These are phyloP conservation scores for Cryptomyrus ogoouensis DNA, from an alignment of 2,113 vertebrate genomes.

Conservation along the genomic window DNA sequence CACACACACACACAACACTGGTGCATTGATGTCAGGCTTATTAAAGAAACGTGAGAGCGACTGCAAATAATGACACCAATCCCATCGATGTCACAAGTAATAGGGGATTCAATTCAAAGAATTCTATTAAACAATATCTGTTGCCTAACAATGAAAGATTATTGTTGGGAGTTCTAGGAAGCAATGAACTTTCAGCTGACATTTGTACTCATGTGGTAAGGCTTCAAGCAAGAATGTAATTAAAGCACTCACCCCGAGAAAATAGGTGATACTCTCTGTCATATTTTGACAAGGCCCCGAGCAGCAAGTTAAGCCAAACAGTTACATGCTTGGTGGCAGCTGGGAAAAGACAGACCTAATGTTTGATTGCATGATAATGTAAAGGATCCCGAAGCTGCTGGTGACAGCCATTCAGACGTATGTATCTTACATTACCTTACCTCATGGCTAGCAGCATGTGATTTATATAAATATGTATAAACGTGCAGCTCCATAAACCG, in stretches of 20 bases:
- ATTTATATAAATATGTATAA: conserved; percentile 1
- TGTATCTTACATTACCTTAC: neutral
- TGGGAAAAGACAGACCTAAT: conserved; percentile 56
- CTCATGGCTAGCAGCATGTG: neutral
- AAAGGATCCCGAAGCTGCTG: conserved; percentile 52
- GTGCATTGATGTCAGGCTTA: conserved; percentile 46
- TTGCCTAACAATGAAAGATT: conserved; percentile 57
- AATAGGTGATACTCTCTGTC: conserved; percentile 71
- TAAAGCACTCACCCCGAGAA: conserved; percentile 62
- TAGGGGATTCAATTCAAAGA: conserved; percentile 53
- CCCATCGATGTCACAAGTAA: conserved; percentile 45
- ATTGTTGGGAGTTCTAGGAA: conserved; percentile 52
- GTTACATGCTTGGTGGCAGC: conserved; percentile 65
- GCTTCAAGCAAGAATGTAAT: conserved; percentile 68
- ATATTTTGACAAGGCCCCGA: conserved; percentile 68
- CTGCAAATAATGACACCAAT: conserved; percentile 53
- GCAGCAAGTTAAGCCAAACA: conserved; percentile 61
- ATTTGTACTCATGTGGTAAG: conserved; percentile 65
- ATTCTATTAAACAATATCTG: conserved; percentile 53
- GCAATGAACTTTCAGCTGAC: conserved; percentile 65
- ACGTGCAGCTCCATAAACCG: neutral
- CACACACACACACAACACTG: conserved; percentile 22
- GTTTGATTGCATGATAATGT: conserved; percentile 61
- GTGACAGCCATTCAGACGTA: conserved; percentile 35
- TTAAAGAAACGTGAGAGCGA: conserved; percentile 57